phyloP scores from a whole-genome alignment of 2,888 invertebrate genomes.

The Apeira syringaria region DNA sequence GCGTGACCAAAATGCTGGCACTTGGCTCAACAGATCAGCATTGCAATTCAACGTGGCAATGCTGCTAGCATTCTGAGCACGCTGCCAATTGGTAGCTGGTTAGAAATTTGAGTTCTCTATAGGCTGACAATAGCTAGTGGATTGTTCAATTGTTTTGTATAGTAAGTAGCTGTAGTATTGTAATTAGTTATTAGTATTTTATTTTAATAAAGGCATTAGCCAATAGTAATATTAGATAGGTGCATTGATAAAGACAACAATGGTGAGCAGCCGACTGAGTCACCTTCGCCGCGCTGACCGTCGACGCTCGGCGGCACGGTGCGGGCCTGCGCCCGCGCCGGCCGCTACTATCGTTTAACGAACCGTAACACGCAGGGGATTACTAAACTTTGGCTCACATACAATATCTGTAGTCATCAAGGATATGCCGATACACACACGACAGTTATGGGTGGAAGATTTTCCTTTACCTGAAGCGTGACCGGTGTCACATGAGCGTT shows the following conservation, averaged over 20 bases:
- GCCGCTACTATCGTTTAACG: neutral
- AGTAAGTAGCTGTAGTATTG: no score
- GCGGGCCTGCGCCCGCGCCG: neutral
- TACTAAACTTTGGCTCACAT: constrained; percentile 26
- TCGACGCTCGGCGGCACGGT: neutral
- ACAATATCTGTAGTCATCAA: constrained; percentile 18
- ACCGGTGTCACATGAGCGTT: constrained; percentile 22
- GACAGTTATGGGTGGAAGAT: constrained; percentile 16
- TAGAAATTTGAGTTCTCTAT: no score
- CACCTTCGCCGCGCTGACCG: neutral
- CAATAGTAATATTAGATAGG: neutral
- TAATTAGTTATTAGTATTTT: no score
- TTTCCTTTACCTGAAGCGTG: constrained; percentile 26
- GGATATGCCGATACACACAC: constrained; percentile 14
- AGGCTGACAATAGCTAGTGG: no score
- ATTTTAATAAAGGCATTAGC: no score
- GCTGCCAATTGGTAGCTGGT: no score
- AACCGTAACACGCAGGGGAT: constrained; percentile 16
- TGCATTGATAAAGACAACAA: neutral
- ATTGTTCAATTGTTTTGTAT: no score
- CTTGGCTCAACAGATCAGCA: no score
- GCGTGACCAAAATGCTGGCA: no score
- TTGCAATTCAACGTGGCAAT: no score
- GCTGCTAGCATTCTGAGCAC: no score
- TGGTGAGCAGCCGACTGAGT: neutral